Base-by-base conservation (phyloP, 2,888 invertebrate genomes). In the Sialis lutaria region DNA sequence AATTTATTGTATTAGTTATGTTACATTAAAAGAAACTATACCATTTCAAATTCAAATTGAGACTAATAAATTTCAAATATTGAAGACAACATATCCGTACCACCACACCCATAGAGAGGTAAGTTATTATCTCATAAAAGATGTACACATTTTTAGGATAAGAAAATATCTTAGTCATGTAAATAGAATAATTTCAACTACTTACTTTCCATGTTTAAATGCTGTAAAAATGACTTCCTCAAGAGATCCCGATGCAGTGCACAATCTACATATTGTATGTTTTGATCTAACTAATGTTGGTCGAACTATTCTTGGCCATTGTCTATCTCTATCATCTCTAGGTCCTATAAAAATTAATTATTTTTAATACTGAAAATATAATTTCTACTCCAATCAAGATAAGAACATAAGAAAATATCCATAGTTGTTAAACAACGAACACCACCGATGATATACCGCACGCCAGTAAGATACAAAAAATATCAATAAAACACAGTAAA, bases 281-380 rank as follows among this genome's bases (percentile, higher is more conserved):
- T 74, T 75, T 0, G 80, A 75, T 47, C 82, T 70, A 2, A 76
- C 69, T 22, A 85, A 61, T 0, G 79, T 75, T n/a, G 80, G 77
- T 48, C 81, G 62, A 0, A 92, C 79, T 22, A 91, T 64, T 50
- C 92, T 72, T 0, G 91, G 89, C 90, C 91, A 92, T 9, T 73
- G 69, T 0, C 69, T 64, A 49, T 73, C 69, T 49, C 68, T 58
- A 1, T 67, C 58, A 1, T 68, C 60, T 35, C 75, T 60, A 2
- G 57, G 49, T 13, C 64, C 73, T 72, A 49, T 33, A 55, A 55
- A 49, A 40, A 13, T 45, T 48, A 43, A 46, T 22, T 22, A 22
- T 22, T 22, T 22, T 22, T 22, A 22, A 22, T 22, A 22, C 22
- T 22, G 22, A 22, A 2, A 22, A 22, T 22, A 22, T 2, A 2